phyloP scores from a whole-genome alignment of 2,113 vertebrate species.

The Erinaceus europaeus region DNA sequence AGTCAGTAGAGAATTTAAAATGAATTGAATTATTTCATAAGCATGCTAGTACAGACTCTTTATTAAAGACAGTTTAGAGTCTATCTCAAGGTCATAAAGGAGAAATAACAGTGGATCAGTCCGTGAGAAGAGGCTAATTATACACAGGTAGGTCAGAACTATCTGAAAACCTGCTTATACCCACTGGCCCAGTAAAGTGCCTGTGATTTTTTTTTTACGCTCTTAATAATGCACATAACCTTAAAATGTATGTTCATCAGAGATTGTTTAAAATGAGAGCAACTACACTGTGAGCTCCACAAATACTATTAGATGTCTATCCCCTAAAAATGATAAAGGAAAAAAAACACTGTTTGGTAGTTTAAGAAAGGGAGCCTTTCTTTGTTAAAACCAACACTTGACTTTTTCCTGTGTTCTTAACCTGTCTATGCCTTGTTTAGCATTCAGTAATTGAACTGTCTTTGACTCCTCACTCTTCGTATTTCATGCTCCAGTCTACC shows the following conservation, averaged over 20 bases:
- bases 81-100: background rate
- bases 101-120: background rate
- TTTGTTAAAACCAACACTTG: background rate
- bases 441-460: background rate
- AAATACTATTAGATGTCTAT: background rate
- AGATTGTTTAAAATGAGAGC: background rate
- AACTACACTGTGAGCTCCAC: background rate
- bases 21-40: conserved; percentile 14
- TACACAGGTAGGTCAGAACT: background rate
- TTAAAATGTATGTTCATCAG: background rate
- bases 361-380: background rate
- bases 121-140: background rate
- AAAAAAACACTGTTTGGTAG: background rate
- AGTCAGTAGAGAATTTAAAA: background rate
- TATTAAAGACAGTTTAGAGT: background rate
- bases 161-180: background rate
- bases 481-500: background rate
- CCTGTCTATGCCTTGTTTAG: background rate
- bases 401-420: background rate
- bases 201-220: background rate
- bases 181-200: background rate
- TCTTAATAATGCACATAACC: background rate
- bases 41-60: background rate
- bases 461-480: background rate
- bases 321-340: background rate